Evolutionary conservation across 2,888 invertebrate genomes (phyloP), one percentile per base, ranked within the genome.

Genomic region (Coenonympha glycerion): DNA sequence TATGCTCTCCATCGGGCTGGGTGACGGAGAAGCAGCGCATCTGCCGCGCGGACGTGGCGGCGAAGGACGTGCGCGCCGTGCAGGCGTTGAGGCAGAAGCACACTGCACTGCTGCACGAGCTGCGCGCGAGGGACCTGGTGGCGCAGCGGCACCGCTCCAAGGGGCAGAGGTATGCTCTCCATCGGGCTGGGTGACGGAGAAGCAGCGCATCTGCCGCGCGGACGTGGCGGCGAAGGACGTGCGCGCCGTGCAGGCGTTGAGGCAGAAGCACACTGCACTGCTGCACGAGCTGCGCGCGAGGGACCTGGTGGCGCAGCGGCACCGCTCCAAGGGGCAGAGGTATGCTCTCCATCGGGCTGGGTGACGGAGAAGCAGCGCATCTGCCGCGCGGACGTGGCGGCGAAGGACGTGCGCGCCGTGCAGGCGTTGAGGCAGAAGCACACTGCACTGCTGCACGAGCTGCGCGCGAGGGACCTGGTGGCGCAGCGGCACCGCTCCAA

Each of bases 151-250:
- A 86, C 57, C 51, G 79, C 8, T 77, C 77, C 31, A 83, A 82
- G 89, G 74, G 92, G 87, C 68, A 91, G 89, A 59, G 96, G 96
- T 65, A 88, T 89, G 57, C n/a, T n/a, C n/a, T n/a, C n/a, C n/a
- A n/a, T n/a, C n/a, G n/a, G 93, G 95, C 0, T 99, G 99, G 98
- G 89, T 99, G 47, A 91, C 95, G 1, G 99, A 99, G 71, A 97
- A 97, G 72, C 96, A 97, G 73, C 90, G 95, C 3, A 93, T 98
- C 55, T 97, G 98, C 73, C 94, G 94, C 69, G 93, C 97, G 0
- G 95, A 95, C n/a, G 94, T 97, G 21, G 92, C 95, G 0, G 97
- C 97, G 1, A 98, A 97, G 78, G 98, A 99, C 77, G 84, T 98
- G 39, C 90, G 95, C 47, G 96, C 95, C 0, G 96, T 98, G 4